Conservation (phyloP, 2,888 invertebrate species). For the Himalopsyche anomala region DNA sequence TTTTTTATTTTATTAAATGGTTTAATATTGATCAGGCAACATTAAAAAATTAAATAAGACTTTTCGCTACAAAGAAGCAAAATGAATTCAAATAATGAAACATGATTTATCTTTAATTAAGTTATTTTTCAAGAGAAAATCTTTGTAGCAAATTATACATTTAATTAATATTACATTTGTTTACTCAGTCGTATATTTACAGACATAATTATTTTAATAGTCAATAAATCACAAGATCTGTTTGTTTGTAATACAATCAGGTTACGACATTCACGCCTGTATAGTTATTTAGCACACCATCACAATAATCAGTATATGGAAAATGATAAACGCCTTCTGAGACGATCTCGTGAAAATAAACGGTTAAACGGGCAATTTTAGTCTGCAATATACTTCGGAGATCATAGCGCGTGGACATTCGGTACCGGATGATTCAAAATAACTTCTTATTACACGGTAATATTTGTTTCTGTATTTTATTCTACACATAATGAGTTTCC, state of each 20-base stretch:
- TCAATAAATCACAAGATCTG: neutral
- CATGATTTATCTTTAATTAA: too few relatives aligned
- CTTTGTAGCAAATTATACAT: too few relatives aligned
- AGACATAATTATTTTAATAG: neutral
- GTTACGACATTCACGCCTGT: neutral
- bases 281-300: constrained; percentile 50
- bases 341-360: constrained; percentile 59
- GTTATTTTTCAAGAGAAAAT: too few relatives aligned
- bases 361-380: constrained; percentile 58
- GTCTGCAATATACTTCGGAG: constrained; percentile 54
- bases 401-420: constrained; percentile 51
- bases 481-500: too few relatives aligned
- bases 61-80: too few relatives aligned
- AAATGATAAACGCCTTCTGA: constrained; percentile 61
- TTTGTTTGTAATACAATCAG: constrained; percentile 18
- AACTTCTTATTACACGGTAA: neutral
- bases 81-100: too few relatives aligned
- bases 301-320: constrained; percentile 47
- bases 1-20: too few relatives aligned
- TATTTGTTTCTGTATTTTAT: too few relatives aligned
- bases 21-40: too few relatives aligned
- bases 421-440: constrained; percentile 8
- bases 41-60: too few relatives aligned
- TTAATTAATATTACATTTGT: too few relatives aligned
- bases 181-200: too few relatives aligned